Evolutionary conservation across 2,797 vertebrate species (phyloP), one percentile per base, ranked within the genome.

Genomic region (Anguilla anguilla): DNA sequence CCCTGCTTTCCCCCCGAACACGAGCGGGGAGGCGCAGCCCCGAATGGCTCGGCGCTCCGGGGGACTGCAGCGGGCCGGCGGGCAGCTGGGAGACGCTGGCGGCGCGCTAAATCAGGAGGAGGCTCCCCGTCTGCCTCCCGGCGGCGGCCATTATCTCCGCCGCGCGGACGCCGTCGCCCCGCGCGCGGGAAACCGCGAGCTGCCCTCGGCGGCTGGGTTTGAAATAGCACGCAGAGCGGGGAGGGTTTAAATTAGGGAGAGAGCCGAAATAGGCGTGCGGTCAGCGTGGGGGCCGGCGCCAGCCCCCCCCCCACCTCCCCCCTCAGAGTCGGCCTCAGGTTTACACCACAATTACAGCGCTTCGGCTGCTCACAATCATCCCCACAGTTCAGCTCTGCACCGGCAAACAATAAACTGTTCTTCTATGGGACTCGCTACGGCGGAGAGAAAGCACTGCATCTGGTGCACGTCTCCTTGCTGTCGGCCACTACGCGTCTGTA

Each of bases 271-370:
- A 90, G 90, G 87, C 88, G 83, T 91, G 93, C 91, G 92, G 93
- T 94, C 87, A 69, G 88, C 89, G 61, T 53, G 88, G n/a, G 92
- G 91, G 91, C 90, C 90, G 87, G 87, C 83, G 84, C 51, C 86
- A 90, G 92, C 88, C 91, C 82, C 88, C 90, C 91, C 55, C 55
- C 55, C 39, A 91, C 88, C 91, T 77, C 88, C 90, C 91, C 55
- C 55, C 15, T 90, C 86, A 89, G 90, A 90, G 85, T 81, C 88
- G 86, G 83, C 90, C 91, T 92, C 91, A 92, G 91, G 91, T 91
- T 92, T 84, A 92, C 88, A 90, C 93, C 92, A 92, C 93, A 92
- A 92, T 92, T 92, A 91, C 87, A 92, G 89, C 90, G 77, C 87
- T 90, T 89, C 55, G 49, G 67, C 72, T 85, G 85, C 90, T 89